Base-by-base conservation (phyloP, 2,797 vertebrate species). In the Gymnothorax reevesii region DNA sequence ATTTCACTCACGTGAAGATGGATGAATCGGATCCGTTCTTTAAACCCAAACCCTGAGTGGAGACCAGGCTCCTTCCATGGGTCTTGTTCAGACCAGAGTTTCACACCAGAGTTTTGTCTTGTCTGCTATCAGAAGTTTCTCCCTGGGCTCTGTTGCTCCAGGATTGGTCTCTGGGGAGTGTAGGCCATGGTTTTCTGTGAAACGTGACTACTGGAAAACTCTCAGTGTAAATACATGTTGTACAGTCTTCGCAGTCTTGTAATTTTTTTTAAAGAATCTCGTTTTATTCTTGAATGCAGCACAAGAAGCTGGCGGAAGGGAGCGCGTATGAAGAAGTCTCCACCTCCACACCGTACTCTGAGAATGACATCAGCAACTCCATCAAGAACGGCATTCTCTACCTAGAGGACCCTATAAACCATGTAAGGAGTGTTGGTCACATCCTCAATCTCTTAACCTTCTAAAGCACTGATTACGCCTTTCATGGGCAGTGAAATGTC, bases 281-380 rank as follows among this genome's bases (percentile, higher is more conserved):
- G 62, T 60, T 52, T 69, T n/a, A n/a, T 57, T 7, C 13, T 42
- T 69, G 17, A 84, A 59, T 90, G 15, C 91, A 99, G 99, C 99
- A 99, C 96, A 99, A 99, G 96, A 99, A 99, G 93, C 96, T 99
- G 79, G 98, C 98, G 0, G 99, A 99, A 91, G 99, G 98, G 92
- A 99, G 98, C 13, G 97, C 99, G 55, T 99, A 99, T 0, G 99
- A 99, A 91, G 99, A 99, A 90, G 96, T 99, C 83, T 98, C 98
- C 57, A 96, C 96, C 0, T 97, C 98, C 0, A 96, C 97, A 0
- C 97, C 98, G 86, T 99, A 99, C 92, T 98, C 98, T 0, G 99
- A 99, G 94, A 99, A 99, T 0, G 99, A 99, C 91, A 99, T 99
- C 95, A 99, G 99, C 96, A 99, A 99, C 95, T 99, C 99, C 83